Base-by-base conservation (phyloP, 92 coral and sea anemone species). In the Bergia sp. region DNA sequence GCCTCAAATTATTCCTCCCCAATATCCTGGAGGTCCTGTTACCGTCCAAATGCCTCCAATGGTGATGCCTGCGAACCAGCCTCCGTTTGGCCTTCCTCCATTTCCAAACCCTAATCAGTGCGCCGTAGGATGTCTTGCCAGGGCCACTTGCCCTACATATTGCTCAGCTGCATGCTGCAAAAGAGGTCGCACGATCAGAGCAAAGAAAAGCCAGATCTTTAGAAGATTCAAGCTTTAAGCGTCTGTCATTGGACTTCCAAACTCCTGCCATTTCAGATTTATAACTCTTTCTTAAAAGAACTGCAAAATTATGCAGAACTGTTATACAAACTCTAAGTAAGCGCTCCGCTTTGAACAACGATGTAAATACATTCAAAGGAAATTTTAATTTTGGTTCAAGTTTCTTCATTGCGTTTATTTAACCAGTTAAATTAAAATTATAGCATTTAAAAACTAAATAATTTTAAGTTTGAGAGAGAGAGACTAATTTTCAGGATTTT, bases 91-190 rank as follows among this genome's bases (percentile, higher is more conserved):
- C n/a, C 92, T 89, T 64, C 92, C 90, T 29, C 81, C 90, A 3
- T 2, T 78, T 13, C 67, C 78, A 37, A 76, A 78, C 50, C 74
- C 88, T 50, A 69, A 2, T 23, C 78, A 67, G 36, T 84, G 87
- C 44, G 44, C 79, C 12, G 43, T 45, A 2, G 78, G 78, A 42
- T 84, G 87, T 44, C 78, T 84, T 11, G 77, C 77, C 3, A 69
- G 77, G 79, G 80, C 92, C 20, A 75, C 53, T 12, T 95, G 98
- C 74, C 96, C 96, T 16, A 39, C 93, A 29, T 83, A 43, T 64
- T 95, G 98, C 82, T 91, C 94, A 12, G 45, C 77, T 61, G 82
- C 86, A 10, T 95, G 98, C 86, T 95, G 98, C 88, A 90, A 85
- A 73, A 47, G 79, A 84, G 87, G 79, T 37, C 87, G 87, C 18